A percentile compares a stretch with the other conserved stretches of the same genome.
Evolutionary conservation across 1,140 invertebrate genomes (phyloP).

Genomic region (Drosophila rhopaloa): DNA sequence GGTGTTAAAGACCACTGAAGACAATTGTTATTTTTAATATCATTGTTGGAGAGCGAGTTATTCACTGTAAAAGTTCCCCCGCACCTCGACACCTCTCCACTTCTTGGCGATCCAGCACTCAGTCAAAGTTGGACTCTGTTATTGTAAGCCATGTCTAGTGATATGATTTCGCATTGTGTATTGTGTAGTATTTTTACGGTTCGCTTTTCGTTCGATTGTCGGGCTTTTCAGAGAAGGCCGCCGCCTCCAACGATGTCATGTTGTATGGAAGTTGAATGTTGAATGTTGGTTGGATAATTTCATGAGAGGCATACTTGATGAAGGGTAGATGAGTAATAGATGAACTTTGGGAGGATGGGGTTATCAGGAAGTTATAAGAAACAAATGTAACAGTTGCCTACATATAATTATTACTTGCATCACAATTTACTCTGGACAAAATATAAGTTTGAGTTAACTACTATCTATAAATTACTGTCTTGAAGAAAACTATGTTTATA

Average conservation of each 20-base stretch:
- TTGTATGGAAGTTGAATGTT: slow-evolving; percentile 14
- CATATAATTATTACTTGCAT: too few relatives aligned
- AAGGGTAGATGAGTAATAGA: slow-evolving; percentile 30
- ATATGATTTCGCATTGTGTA: slow-evolving; percentile 80
- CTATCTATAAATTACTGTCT: too few relatives aligned
- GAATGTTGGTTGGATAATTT: slow-evolving; percentile 9
- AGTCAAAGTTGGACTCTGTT: slow-evolving; percentile 77
- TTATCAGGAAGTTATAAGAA: not conserved
- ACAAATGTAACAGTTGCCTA: too few relatives aligned
- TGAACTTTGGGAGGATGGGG: not conserved
- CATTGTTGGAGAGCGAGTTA: slow-evolving; percentile 65
- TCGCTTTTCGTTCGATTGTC: slow-evolving; percentile 66
- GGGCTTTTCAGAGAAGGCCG: slow-evolving; percentile 56
- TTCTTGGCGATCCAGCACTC: slow-evolving; percentile 51
- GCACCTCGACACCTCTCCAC: slow-evolving; percentile 26
- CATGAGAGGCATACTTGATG: slow-evolving; percentile 5
- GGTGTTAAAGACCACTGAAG: slow-evolving; percentile 83
- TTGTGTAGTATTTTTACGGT: slow-evolving; percentile 45
- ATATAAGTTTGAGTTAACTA: too few relatives aligned
- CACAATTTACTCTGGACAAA: too few relatives aligned
- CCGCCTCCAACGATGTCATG: slow-evolving; percentile 60
- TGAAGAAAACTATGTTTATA: too few relatives aligned
- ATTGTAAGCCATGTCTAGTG: slow-evolving; percentile 82
- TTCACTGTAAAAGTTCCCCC: slow-evolving; percentile 72
- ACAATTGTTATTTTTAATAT: slow-evolving; percentile 83